Base-by-base conservation (phyloP, 1,140 invertebrate species). In the Sipha flava region DNA sequence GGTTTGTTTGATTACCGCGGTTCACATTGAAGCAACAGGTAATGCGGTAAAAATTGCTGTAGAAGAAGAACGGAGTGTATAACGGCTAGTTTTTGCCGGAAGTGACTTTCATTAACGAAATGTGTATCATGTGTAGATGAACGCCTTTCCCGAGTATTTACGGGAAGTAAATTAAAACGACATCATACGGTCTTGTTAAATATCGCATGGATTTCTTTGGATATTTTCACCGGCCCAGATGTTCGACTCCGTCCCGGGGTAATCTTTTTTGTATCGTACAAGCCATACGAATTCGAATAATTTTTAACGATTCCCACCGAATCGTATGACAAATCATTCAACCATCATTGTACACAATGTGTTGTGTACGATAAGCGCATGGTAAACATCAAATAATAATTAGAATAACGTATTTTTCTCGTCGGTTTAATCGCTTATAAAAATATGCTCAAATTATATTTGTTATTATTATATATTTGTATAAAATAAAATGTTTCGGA, bases 101-200 rank as follows among this genome's bases (percentile, higher is more conserved):
- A 59, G 73, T 59, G 73, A 77, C 73, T 77, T 77, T 77, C 73
- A 77, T 77, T 77, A 77, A 52, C 43, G 23, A 77, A 77, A 77
- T 77, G 52, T 77, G 37, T 75, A 75, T 43, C 73, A 52, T 29
- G 49, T 40, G 43, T 52, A 70, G 16, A 68, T 68, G 6, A 40
- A 1, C n/a, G 34, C 40, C n/a, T 31, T 59, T 52, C 52, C 49
- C 21, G 47, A 23, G 73, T 77, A 23, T 57, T 49, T 43, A 77
- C 73, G 73, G 52, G 73, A 77, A 77, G 52, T 40, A 37, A 77
- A 77, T 77, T 77, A 77, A 77, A 77, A 77, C 52, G 34, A 77
- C 52, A 77, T 77, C 49, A 77, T n/a, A 7, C 31, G 72, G 72
- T 75, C 23, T 73, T 75, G 49, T 75, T 57, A 43, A 54, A 75